These are phyloP conservation scores for Ptiloglossa arizonensis DNA, from an alignment of 1,140 invertebrate species.

Conservation along the genomic window DNA sequence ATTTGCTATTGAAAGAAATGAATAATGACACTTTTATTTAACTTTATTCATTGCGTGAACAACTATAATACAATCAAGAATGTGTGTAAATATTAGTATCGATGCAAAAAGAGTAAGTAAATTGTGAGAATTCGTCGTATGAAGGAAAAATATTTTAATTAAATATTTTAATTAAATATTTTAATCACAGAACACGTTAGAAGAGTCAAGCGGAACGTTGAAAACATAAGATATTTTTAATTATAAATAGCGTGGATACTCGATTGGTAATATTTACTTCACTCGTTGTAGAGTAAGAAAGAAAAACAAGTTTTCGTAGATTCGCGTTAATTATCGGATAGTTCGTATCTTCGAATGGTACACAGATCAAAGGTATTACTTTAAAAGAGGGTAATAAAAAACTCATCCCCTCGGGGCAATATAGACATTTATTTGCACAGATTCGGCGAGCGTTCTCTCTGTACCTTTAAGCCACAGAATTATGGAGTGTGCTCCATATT, in stretches of 20 bases:
- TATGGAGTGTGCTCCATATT: background rate
- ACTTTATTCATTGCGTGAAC: too few relatives aligned
- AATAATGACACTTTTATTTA: too few relatives aligned
- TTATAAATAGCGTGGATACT: background rate
- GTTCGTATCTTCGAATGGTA: background rate
- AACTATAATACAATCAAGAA: too few relatives aligned
- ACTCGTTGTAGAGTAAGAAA: background rate
- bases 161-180: too few relatives aligned
- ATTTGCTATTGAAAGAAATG: too few relatives aligned
- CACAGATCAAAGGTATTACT: background rate
- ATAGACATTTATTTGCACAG: background rate
- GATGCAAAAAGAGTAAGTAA: too few relatives aligned
- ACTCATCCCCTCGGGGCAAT: background rate
- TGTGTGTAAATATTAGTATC: too few relatives aligned
- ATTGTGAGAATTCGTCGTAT: too few relatives aligned
- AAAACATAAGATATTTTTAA: background rate
- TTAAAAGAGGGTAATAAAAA: background rate
- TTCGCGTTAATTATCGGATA: slow-evolving; percentile 11
- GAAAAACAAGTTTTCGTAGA: background rate
- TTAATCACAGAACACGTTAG: too few relatives aligned
- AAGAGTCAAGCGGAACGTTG: slow-evolving; percentile 4
- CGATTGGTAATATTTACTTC: background rate
- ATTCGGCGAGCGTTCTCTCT: background rate
- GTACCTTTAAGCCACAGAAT: background rate
- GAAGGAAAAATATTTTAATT: too few relatives aligned